phyloP scores from a whole-genome alignment of 1,140 invertebrate genomes.

The Philaenus spumarius region DNA sequence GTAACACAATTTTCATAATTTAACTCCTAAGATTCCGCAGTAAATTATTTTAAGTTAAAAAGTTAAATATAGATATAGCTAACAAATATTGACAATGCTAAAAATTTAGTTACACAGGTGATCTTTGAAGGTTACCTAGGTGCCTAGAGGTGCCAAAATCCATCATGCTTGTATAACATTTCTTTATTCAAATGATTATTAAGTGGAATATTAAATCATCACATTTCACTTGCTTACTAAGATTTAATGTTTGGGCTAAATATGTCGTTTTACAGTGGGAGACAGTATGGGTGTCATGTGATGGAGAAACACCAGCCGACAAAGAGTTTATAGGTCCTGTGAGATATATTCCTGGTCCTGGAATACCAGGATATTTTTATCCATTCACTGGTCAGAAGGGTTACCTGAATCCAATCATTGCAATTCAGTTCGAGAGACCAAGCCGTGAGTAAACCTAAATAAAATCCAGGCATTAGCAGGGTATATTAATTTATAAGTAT shows the following conservation, averaged over 20 bases:
- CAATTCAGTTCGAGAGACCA: slow-evolving; percentile 66
- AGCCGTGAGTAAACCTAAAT: slow-evolving; percentile 52
- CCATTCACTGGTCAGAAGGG: slow-evolving; percentile 67
- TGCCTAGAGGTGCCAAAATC: background rate
- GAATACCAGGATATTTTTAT: slow-evolving; percentile 74
- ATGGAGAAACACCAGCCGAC: slow-evolving; percentile 68
- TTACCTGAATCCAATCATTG: slow-evolving; percentile 79
- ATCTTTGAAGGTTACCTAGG: background rate
- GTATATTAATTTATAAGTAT: no score
- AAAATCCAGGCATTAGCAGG: no score
- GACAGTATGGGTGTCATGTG: slow-evolving; percentile 76
- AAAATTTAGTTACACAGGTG: no score
- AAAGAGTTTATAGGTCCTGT: slow-evolving; percentile 62
- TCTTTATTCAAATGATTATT: background rate
- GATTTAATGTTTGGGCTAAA: no score
- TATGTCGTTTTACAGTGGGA: slow-evolving; percentile 46
- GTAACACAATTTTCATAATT: no score
- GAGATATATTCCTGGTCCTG: slow-evolving; percentile 57
- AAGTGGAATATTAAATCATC: no score
- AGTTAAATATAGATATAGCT: no score
- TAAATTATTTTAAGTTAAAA: no score
- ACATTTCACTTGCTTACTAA: no score
- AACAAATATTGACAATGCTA: no score
- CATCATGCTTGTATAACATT: background rate
- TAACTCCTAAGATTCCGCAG: no score